Evolutionary conservation across 2,888 invertebrate species (phyloP), one percentile per base, ranked within the genome.

Genomic region (Lycophotia porphyrea): DNA sequence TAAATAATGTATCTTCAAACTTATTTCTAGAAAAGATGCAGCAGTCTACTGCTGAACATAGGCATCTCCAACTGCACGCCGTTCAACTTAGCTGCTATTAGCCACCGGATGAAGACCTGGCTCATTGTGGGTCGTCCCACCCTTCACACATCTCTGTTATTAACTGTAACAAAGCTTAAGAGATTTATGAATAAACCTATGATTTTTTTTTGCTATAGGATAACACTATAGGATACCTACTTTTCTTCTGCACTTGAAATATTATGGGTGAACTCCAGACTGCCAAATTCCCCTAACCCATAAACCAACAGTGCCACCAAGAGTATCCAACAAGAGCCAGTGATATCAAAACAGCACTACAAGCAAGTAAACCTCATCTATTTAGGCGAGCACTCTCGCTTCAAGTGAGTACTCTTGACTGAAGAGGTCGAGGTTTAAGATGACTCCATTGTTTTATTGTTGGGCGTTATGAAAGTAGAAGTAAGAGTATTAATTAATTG

Each of bases 351-450:
- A 74, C 58, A 66, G 49, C 47, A 39, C 58, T 21, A 81, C 71
- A 84, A 75, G 72, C 68, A 60, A 66, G 69, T 72, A 71, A 81
- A 81, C 78, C 70, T 27, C 75, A 79, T 64, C 78, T 85, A 68
- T 86, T 87, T 79, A 84, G 70, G 61, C 66, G 64, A 80, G 70
- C 27, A 60, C 79, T 75, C 70, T 81, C 36, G 21, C 24, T 70
- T 74, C 36, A 39, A 74, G 76, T 36, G 67, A 74, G 76, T 5
- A 27, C 79, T 24, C 80, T 87, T 42, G 47, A 76, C 21, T 44
- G 21, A 65, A 87, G 88, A n/a, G 42, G 74, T 36, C 44, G n/a
- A 27, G 61, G 73, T 27, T 69, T 52, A 63, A 70, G 63, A 39
- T 73, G 58, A 70, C 68, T 74, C 68, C 71, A 77, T 85, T 80